Evolutionary conservation across 1,140 invertebrate genomes (phyloP), one percentile per base, ranked within the genome.

Genomic region (Eurytemora carolleeae): DNA sequence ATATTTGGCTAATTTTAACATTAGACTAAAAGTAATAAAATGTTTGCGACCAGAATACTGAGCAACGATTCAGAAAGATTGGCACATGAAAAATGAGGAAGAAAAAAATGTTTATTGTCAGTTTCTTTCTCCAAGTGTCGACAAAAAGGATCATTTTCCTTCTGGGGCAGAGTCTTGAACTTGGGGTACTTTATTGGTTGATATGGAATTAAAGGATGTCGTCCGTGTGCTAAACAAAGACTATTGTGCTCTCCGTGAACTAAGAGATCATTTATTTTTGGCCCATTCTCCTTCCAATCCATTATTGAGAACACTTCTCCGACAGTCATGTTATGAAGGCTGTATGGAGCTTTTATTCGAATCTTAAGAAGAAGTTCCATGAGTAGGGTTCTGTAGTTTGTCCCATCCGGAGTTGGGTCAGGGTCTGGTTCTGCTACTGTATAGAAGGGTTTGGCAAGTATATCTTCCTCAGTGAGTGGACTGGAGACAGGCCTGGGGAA

Each of bases 371-470:
- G 24, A 22, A 56, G 19, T 19, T 55, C 21, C 20, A 53, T 21
- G 17, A 57, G 16, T 16, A 62, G 16, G 17, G 44, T 62, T 17
- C 53, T 24, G 55, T 21, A 3, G 20, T 61, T 53, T 21, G 44
- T 24, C 19, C 19, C n/a, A 19, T 21, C 44, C 18, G 25, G 22
- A 52, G n/a, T n/a, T 22, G 19, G 55, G 2, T 18, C 17, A 57
- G 54, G 44, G 16, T 22, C 23, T 15, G 53, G n/a, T 18, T 52
- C 59, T 7, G 31, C 31, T 12, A 62, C 60, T 20, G 60, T 62
- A 26, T 62, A 62, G 25, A 62, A 62, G 15, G 60, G 60, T 26
- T 62, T 62, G 2, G 57, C 54, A 20, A 62, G 53, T 24, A 62
- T 23, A 31, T 62, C 60, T 24, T 58, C 60, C 25, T 62, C 60